Conservation (phyloP, 2,797 vertebrate species). For the Sebastes itinus region DNA sequence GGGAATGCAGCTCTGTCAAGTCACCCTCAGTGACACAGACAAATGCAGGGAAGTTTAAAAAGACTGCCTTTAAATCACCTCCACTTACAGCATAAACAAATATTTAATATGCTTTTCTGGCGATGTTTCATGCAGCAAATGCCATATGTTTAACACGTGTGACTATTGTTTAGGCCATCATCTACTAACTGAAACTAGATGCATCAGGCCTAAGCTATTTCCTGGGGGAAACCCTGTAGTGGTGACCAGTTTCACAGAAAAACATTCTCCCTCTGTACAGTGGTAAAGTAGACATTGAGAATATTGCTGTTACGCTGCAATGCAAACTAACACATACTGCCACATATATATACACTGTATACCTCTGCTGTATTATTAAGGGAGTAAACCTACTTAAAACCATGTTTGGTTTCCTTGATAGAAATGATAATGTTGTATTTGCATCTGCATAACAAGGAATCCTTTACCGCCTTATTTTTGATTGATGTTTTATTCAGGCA, state of each 20-base stretch:
- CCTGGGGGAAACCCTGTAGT: not conserved
- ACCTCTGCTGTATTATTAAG: not conserved
- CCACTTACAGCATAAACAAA: not conserved
- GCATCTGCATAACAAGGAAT: not conserved
- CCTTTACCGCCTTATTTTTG: not conserved
- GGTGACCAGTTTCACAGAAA: not conserved
- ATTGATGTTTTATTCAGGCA: not conserved
- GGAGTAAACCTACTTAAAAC: not conserved
- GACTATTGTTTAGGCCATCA: not conserved
- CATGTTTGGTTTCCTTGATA: not conserved
- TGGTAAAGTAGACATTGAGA: not conserved
- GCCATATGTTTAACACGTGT: not conserved
- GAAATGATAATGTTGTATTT: not conserved
- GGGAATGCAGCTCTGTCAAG: constrained; percentile 16
- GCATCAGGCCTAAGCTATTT: not conserved
- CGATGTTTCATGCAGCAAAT: not conserved
- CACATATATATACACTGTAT: no score
- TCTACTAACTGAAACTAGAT: not conserved
- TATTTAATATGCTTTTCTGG: not conserved
- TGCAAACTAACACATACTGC: no score
- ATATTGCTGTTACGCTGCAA: not conserved
- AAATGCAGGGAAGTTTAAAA: constrained; percentile 12
- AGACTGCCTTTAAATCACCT: not conserved
- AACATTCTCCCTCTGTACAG: not conserved
- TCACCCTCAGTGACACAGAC: not conserved